phyloP scores from a whole-genome alignment of 2,888 invertebrate genomes.

The Cheilosia urbana region DNA sequence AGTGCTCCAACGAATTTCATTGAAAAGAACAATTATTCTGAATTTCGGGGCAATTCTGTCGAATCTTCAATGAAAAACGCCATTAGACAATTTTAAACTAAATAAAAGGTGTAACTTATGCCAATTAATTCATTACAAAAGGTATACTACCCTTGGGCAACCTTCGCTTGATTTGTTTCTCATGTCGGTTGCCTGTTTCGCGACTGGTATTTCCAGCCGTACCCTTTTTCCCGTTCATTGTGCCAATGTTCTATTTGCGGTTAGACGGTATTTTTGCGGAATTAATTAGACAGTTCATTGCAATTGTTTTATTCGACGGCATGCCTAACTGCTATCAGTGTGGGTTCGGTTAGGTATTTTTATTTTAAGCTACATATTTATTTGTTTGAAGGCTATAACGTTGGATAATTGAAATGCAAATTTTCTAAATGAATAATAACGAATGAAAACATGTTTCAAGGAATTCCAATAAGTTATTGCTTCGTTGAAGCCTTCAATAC shows the following conservation, averaged over 20 bases:
- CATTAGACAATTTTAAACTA: background rate
- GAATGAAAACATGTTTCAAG: background rate
- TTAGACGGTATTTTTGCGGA: constrained; percentile 40
- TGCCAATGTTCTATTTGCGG: constrained; percentile 25
- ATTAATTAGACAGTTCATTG: constrained; percentile 50
- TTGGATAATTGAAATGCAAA: background rate
- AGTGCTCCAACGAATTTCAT: no score
- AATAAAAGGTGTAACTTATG: background rate
- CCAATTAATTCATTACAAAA: background rate
- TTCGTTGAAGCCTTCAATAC: background rate
- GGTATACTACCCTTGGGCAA: constrained; percentile 15
- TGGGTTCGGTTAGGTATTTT: constrained; percentile 15
- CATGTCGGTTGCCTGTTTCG: constrained; percentile 42
- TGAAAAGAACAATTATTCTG: no score
- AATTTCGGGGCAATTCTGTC: no score
- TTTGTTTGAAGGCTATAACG: background rate
- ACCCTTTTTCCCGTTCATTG: constrained; percentile 40
- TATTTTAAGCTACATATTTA: constrained; percentile 5
- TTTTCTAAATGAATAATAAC: background rate
- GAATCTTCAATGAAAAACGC: no score
- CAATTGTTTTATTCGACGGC: constrained; percentile 17
- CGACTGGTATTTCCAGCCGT: constrained; percentile 48
- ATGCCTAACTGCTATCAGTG: background rate
- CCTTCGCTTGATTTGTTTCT: constrained; percentile 30
- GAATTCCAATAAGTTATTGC: background rate